Evolutionary conservation across 2,797 vertebrate species (phyloP).

Genomic region (Etheostoma perlongum): DNA sequence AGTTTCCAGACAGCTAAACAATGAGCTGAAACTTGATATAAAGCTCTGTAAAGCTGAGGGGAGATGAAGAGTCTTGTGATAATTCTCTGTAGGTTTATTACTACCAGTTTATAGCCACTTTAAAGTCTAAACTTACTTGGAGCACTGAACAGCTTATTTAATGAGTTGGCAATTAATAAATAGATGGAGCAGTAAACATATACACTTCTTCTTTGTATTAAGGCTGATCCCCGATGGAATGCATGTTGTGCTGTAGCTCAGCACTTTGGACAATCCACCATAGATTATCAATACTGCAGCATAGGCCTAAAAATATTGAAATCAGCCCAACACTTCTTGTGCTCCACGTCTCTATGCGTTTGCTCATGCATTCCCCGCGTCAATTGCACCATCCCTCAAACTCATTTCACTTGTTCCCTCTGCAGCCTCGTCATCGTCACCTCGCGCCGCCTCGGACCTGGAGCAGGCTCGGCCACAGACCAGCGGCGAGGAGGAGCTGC

Average conservation of each 20-base stretch:
- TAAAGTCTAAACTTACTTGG: constrained; percentile 8
- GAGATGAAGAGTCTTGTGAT: background rate
- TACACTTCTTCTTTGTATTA: constrained; percentile 20
- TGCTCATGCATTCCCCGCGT: constrained; percentile 2
- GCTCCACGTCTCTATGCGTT: constrained; percentile 7
- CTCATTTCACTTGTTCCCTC: constrained; percentile 8
- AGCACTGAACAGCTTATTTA: background rate
- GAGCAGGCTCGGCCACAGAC: constrained; percentile 96
- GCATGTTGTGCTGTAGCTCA: constrained; percentile 39
- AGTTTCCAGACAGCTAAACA: background rate
- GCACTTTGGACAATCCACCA: constrained; percentile 38
- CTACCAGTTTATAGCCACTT: background rate
- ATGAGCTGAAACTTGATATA: background rate
- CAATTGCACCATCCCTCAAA: constrained; percentile 8
- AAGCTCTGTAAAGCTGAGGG: background rate
- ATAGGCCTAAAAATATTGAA: constrained; percentile 49
- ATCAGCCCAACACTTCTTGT: constrained; percentile 30
- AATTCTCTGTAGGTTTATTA: background rate
- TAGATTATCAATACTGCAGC: constrained; percentile 66
- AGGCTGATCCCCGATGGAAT: constrained; percentile 34
- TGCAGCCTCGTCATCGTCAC: constrained; percentile 91
- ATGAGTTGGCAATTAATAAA: constrained; percentile 3
- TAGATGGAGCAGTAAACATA: constrained; percentile 27
- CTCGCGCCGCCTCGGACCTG: constrained; percentile 90
- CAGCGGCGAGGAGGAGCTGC: constrained; percentile 94